A percentile compares a stretch with the other conserved stretches of the same genome.
These are phyloP conservation scores for Apodemia duryi DNA, from an alignment of 2,888 invertebrate genomes.

Conservation along the genomic window DNA sequence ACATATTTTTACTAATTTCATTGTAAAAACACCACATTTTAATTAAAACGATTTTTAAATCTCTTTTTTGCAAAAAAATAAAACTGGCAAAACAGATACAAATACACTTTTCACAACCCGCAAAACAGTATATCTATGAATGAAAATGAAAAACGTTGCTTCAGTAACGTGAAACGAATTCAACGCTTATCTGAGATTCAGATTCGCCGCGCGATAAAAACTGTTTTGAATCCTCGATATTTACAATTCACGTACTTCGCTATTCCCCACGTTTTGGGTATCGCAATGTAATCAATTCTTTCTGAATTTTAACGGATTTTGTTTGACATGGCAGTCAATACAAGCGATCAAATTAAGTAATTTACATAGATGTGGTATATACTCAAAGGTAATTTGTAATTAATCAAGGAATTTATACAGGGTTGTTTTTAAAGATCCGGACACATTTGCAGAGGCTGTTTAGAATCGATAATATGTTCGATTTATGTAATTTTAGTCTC, in stretches of 20 bases:
- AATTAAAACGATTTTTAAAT: not conserved
- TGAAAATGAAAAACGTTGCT: not conserved
- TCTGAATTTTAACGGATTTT: not conserved
- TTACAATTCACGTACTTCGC: constrained; percentile 7
- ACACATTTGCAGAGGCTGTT: no score
- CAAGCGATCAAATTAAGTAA: not conserved
- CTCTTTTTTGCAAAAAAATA: not conserved
- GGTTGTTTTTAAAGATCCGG: no score
- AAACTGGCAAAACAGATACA: not conserved
- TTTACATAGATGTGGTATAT: not conserved
- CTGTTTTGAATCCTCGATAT: constrained; percentile 7
- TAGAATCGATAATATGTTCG: no score
- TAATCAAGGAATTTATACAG: no score
- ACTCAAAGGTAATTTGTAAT: no score
- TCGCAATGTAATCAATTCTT: constrained; percentile 3
- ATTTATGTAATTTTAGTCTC: no score
- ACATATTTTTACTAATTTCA: not conserved
- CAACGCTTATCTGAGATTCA: constrained; percentile 5
- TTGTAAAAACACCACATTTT: not conserved
- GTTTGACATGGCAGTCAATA: not conserved
- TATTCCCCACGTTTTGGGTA: not conserved
- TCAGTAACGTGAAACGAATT: constrained; percentile 3
- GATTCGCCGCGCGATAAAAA: constrained; percentile 3
- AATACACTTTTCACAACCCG: not conserved
- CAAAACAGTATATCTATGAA: constrained; percentile 3